Conservation (phyloP, 2,113 vertebrate species). For the Orientallactaga bullata region DNA sequence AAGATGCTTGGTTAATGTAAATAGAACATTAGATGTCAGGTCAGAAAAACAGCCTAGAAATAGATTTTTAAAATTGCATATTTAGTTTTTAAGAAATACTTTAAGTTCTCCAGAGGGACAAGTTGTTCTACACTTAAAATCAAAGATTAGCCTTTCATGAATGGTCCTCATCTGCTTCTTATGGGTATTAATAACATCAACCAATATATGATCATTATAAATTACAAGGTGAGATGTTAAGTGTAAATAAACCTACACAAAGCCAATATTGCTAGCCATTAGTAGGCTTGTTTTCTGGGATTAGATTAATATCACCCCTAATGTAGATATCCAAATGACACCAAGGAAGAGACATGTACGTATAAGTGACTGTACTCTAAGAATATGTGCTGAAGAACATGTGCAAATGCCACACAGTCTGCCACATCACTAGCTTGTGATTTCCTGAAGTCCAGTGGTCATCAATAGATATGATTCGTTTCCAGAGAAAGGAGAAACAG, state of each 20-base stretch:
- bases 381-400: background rate
- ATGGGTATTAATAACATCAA: background rate
- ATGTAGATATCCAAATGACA: slow-evolving; percentile 7
- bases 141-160: background rate
- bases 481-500: background rate
- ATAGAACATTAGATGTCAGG: background rate
- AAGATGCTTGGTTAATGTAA: background rate
- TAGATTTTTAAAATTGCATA: slow-evolving; percentile 7
- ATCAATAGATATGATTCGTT: background rate
- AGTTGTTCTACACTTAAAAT: background rate
- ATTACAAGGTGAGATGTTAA: background rate
- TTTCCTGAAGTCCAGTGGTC: slow-evolving; percentile 10
- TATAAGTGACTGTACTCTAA: background rate
- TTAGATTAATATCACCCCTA: background rate
- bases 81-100: background rate
- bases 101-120: background rate
- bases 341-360: background rate
- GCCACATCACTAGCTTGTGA: background rate
- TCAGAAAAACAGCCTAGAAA: background rate
- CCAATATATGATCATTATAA: background rate
- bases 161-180: background rate
- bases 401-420: background rate
- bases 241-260: background rate
- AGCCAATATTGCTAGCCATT: background rate
- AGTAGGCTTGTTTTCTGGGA: background rate